A percentile compares a stretch with the other conserved stretches of the same genome.
Evolutionary conservation across 2,888 invertebrate genomes (phyloP).

Genomic region (Campoletis raptor): DNA sequence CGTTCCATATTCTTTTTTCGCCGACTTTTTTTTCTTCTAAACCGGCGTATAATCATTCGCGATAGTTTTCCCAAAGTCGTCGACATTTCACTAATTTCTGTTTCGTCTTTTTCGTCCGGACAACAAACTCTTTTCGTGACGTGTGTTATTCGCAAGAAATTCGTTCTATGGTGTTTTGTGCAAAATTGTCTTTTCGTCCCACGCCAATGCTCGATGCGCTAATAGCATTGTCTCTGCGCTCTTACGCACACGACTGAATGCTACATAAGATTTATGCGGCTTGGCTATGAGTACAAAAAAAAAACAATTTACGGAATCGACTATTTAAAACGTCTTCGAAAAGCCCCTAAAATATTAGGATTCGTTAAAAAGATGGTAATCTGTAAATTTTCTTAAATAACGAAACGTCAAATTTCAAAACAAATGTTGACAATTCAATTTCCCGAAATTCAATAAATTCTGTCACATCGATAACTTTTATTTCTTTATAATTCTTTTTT

Average conservation of each 20-base stretch:
- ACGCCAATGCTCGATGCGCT: constrained; percentile 79
- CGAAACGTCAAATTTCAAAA: not conserved
- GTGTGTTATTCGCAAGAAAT: not conserved
- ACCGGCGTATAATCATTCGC: not conserved
- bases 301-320: not conserved
- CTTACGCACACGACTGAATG: constrained; percentile 41
- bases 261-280: constrained; percentile 18
- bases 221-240: constrained; percentile 79
- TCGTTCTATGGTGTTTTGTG: constrained; percentile 67
- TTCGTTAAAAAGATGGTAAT: too few species aligned
- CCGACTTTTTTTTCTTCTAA: not conserved
- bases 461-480: too few species aligned
- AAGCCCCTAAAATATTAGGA: not conserved
- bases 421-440: too few species aligned
- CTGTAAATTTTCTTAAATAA: not conserved
- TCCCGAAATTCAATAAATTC: too few species aligned
- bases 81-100: not conserved
- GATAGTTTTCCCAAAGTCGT: constrained; percentile 13
- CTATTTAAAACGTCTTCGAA: not conserved
- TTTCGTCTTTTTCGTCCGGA: not conserved
- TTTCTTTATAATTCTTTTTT: too few species aligned
- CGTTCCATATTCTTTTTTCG: not conserved
- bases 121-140: not conserved
- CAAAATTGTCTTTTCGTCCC: constrained; percentile 74
- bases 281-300: not conserved